These are phyloP conservation scores for Anguilla japonica DNA, from an alignment of 2,113 vertebrate genomes.

Conservation along the genomic window DNA sequence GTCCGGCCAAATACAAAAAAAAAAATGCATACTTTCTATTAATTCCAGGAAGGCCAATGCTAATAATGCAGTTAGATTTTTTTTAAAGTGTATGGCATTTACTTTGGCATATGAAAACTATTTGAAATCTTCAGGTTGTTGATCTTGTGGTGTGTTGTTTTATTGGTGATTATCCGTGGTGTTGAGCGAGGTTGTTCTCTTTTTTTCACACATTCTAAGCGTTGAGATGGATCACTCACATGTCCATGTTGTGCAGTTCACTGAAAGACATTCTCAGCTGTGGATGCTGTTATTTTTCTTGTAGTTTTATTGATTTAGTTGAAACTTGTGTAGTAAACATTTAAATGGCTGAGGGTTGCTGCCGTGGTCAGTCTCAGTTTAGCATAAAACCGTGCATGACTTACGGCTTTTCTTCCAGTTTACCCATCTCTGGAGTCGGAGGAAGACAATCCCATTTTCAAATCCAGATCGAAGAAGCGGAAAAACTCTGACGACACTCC, in stretches of 20 bases:
- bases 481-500: constrained; percentile 96
- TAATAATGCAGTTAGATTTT: constrained; percentile 10
- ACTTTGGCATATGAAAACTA: constrained; percentile 4
- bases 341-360: background rate
- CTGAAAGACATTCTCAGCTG: background rate
- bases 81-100: background rate
- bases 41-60: constrained; percentile 18
- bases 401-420: constrained; percentile 66
- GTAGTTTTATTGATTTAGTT: background rate
- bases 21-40: constrained; percentile 1
- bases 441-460: constrained; percentile 97
- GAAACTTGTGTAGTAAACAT: too few relatives aligned
- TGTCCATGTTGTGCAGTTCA: background rate
- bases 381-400: background rate
- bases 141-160: background rate
- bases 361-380: background rate
- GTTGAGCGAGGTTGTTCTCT: background rate
- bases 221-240: too few relatives aligned
- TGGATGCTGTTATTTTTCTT: background rate
- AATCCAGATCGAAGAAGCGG: constrained; percentile 98
- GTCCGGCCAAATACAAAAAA: constrained; percentile 41
- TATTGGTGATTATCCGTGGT: background rate
- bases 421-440: constrained; percentile 97
- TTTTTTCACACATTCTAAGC: background rate
- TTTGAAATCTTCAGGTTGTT: background rate